Conservation (phyloP, 2,797 vertebrate genomes). For the Astyanax mexicanus region DNA sequence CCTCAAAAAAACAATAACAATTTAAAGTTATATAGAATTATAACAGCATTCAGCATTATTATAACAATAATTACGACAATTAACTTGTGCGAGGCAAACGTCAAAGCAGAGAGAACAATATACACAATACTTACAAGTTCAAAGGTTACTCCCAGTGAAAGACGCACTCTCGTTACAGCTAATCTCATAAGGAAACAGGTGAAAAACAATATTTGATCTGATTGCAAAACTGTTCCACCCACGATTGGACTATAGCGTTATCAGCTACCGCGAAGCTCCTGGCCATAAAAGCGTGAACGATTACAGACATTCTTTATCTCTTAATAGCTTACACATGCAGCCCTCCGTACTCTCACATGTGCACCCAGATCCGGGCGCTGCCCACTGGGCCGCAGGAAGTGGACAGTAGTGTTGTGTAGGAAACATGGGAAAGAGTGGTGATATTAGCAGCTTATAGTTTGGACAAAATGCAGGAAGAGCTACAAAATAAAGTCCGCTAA, state of each 20-base stretch:
- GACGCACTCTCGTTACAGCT: neutral
- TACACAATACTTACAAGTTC: conserved; percentile 6
- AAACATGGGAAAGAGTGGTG: conserved; percentile 1
- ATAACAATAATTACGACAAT: neutral
- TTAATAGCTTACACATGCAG: conserved; percentile 14
- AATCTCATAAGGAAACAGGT: conserved; percentile 36
- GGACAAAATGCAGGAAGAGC: conserved; percentile 23
- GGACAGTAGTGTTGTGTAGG: neutral
- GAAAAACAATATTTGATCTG: conserved; percentile 23
- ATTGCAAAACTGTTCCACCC: conserved; percentile 23
- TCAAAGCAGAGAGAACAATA: neutral
- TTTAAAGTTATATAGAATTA: neutral
- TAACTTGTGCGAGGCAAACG: neutral
- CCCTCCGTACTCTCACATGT: conserved; percentile 7
- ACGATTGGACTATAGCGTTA: conserved; percentile 20
- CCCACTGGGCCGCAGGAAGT: neutral
- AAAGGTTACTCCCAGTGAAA: neutral
- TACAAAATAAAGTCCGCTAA: neutral
- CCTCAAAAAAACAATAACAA: too few species aligned
- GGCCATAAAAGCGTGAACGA: conserved; percentile 21
- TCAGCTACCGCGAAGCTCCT: conserved; percentile 21
- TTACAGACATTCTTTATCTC: conserved; percentile 10
- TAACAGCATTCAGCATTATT: neutral
- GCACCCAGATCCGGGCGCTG: neutral
- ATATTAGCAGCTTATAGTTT: conserved; percentile 26